Percentiles rank a stretch among this genome's conserved stretches.
phyloP scores from a whole-genome alignment of 2,113 vertebrate species.

The Sarotherodon lohbergeri region DNA sequence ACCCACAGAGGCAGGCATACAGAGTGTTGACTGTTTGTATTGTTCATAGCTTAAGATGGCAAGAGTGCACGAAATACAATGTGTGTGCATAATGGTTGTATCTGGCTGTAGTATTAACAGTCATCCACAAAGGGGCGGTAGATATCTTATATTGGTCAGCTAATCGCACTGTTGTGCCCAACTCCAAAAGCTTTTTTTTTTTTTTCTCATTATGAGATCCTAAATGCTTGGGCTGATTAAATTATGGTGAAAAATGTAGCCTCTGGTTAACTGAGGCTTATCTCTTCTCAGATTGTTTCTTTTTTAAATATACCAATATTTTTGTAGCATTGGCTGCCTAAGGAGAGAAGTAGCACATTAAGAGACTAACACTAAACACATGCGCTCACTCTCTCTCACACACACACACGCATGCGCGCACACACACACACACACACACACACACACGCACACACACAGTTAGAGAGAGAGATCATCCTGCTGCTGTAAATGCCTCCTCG shows the following conservation, averaged over 20 bases:
- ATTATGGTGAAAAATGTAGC: not conserved
- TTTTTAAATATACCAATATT: not conserved
- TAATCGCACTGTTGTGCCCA: not conserved
- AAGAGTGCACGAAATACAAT: not conserved
- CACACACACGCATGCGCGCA: no score
- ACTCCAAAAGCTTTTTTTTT: not conserved
- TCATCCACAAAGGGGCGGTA: constrained; percentile 19
- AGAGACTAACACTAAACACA: not conserved
- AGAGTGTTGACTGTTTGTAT: not conserved
- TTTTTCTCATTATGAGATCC: not conserved
- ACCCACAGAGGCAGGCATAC: not conserved
- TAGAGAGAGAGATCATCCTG: not conserved
- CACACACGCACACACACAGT: not conserved
- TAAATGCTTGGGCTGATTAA: not conserved
- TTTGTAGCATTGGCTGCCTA: not conserved
- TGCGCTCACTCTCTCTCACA: accelerated
- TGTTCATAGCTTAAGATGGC: not conserved
- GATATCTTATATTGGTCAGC: not conserved
- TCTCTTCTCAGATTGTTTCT: not conserved
- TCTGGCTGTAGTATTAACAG: not conserved
- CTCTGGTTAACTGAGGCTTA: not conserved
- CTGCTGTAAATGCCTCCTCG: not conserved
- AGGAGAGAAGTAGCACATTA: not conserved
- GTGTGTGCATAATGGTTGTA: not conserved
- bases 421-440: not conserved